Evolutionary conservation across 2,797 vertebrate species (phyloP).

Genomic region (Pitangus sulphuratus): DNA sequence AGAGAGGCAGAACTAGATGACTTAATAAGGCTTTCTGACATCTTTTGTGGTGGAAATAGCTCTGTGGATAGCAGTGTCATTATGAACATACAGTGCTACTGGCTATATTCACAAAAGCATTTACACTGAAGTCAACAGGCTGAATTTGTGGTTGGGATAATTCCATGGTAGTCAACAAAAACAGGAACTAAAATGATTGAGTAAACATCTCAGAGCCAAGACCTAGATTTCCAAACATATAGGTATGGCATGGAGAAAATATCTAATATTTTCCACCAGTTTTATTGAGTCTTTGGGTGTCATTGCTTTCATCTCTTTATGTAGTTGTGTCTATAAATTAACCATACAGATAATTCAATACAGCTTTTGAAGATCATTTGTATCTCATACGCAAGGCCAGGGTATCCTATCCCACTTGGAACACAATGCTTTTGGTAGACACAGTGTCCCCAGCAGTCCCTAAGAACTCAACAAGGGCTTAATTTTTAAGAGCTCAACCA

Average conservation of each 20-base stretch:
- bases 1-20: not conserved
- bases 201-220: not conserved
- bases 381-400: not conserved
- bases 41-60: not conserved
- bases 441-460: not conserved
- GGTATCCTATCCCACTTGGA: not conserved
- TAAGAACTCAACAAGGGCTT: not conserved
- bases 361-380: not conserved
- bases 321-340: not conserved
- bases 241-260: not conserved
- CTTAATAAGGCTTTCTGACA: slow-evolving; percentile 8
- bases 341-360: not conserved
- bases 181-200: not conserved
- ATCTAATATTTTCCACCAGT: not conserved
- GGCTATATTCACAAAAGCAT: not conserved
- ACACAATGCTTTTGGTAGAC: not conserved
- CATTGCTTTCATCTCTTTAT: not conserved
- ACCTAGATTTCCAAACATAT: not conserved
- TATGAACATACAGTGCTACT: not conserved
- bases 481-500: not conserved
- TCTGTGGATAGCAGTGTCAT: not conserved
- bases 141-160: not conserved
- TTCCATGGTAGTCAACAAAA: not conserved
- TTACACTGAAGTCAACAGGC: not conserved
- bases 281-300: not conserved